Conservation (phyloP, 2,888 invertebrate genomes). For the Folsomia candida region DNA sequence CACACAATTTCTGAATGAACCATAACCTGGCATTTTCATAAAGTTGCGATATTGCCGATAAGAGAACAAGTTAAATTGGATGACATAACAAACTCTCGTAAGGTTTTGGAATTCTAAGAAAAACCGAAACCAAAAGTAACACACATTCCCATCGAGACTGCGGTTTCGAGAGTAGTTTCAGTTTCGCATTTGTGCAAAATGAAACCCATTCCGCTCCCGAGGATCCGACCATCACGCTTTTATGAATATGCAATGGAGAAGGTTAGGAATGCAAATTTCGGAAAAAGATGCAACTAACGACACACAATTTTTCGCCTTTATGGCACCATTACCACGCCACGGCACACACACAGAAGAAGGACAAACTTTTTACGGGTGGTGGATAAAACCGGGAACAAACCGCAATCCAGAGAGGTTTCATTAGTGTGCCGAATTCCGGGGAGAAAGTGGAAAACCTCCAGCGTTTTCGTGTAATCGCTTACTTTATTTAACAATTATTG, state of each 20-base stretch:
- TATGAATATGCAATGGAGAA: slow-evolving; percentile 10
- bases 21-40: too few species aligned
- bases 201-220: neutral
- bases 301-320: neutral
- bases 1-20: too few species aligned
- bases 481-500: too few species aligned
- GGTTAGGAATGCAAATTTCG: slow-evolving; percentile 3
- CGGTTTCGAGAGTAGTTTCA: neutral
- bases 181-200: slow-evolving; percentile 12
- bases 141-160: too few species aligned
- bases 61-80: neutral
- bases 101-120: neutral
- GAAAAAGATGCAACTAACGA: neutral
- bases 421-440: too few species aligned
- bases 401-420: too few species aligned
- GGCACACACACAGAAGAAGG: too few species aligned
- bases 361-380: too few species aligned
- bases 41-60: too few species aligned
- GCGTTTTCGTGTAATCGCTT: too few species aligned
- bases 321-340: neutral
- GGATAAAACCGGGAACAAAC: too few species aligned
- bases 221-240: neutral
- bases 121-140: neutral
- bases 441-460: too few species aligned
- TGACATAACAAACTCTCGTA: neutral